These are phyloP conservation scores for Puntigrus tetrazona DNA, from an alignment of 2,113 vertebrate species.

Conservation along the genomic window DNA sequence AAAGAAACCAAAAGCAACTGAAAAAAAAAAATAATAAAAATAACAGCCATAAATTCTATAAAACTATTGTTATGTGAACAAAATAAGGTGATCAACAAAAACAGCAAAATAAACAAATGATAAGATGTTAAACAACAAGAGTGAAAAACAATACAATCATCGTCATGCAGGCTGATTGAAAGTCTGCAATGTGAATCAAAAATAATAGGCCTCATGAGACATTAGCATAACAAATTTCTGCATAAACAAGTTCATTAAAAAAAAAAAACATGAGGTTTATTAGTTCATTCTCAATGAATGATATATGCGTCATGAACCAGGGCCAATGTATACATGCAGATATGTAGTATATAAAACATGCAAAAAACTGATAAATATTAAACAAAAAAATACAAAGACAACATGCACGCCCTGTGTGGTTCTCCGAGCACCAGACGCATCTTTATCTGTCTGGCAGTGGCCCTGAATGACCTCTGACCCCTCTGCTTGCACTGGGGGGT, in stretches of 20 bases:
- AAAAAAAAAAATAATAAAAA: neutral
- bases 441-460: constrained; percentile 69
- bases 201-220: neutral
- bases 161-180: neutral
- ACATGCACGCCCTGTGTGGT: neutral
- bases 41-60: too few species aligned
- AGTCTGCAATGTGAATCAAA: neutral
- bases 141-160: neutral
- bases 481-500: constrained; percentile 72
- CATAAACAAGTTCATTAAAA: neutral
- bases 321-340: neutral
- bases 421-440: constrained; percentile 45
- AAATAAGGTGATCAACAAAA: neutral
- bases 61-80: neutral
- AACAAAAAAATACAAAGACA: neutral
- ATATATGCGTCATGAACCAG: neutral
- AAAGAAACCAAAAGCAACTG: neutral
- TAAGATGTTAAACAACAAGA: neutral
- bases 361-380: neutral
- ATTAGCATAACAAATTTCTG: neutral
- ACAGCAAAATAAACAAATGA: neutral
- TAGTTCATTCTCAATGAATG: neutral
- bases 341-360: neutral
- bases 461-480: constrained; percentile 65
- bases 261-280: neutral